Percentiles rank a stretch among this genome's conserved stretches.
phyloP scores from a whole-genome alignment of 2,797 vertebrate species.

The Falco concolor region DNA sequence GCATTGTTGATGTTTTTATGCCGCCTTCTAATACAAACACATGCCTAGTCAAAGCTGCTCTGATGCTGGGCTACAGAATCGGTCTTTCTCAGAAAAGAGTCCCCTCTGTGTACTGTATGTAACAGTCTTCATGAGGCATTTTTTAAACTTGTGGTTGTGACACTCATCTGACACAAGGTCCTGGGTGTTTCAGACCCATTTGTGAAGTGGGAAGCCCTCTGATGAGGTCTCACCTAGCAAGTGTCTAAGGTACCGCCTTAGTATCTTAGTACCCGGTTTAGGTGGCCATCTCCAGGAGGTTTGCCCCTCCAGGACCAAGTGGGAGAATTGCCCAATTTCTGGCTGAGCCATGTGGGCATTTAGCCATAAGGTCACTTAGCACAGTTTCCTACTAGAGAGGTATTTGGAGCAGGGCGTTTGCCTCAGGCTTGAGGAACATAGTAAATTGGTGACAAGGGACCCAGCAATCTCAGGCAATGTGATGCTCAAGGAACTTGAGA shows the following conservation, averaged over 20 bases:
- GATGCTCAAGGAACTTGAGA: not conserved
- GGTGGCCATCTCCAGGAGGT: not conserved
- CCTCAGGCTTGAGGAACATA: not conserved
- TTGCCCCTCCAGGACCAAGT: not conserved
- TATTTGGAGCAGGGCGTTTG: not conserved
- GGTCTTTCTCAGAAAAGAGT: not conserved
- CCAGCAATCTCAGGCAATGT: not conserved
- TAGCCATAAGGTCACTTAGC: not conserved
- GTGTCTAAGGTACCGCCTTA: not conserved
- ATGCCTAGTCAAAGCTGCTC: not conserved
- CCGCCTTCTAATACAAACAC: not conserved
- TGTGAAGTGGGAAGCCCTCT: not conserved
- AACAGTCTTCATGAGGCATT: not conserved
- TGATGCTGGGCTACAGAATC: not conserved
- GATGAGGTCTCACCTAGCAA: not conserved
- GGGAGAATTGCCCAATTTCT: not conserved
- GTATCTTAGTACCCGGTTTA: not conserved
- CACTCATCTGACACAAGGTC: not conserved
- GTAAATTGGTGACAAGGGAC: not conserved
- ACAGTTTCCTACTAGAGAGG: not conserved
- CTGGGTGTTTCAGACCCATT: not conserved
- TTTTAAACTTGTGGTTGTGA: not conserved
- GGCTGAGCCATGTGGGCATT: not conserved
- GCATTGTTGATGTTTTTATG: not conserved
- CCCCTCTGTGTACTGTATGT: not conserved